These are phyloP conservation scores for Eutolmus rufibarbis DNA, from an alignment of 2,888 invertebrate genomes.

Conservation along the genomic window DNA sequence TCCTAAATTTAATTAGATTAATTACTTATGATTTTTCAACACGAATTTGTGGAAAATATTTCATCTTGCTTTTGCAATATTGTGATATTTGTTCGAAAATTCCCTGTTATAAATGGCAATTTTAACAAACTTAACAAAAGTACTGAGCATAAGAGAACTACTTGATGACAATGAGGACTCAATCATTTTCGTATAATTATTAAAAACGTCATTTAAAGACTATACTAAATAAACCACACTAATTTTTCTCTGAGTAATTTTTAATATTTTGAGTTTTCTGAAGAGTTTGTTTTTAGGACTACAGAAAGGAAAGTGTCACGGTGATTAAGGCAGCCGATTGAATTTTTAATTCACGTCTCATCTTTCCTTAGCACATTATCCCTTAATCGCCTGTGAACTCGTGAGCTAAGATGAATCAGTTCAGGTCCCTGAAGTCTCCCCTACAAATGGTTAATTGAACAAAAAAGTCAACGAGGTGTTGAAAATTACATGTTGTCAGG, in stretches of 20 bases:
- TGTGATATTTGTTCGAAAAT: no score
- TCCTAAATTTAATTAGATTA: no score
- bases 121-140: no score
- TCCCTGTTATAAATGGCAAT: no score
- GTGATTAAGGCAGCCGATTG: background rate
- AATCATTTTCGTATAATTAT: no score
- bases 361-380: slow-evolving; percentile 12
- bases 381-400: background rate
- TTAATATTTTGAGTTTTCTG: background rate
- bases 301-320: background rate
- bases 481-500: slow-evolving; percentile 36
- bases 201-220: background rate
- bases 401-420: background rate
- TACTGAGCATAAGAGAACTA: no score
- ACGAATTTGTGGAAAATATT: no score
- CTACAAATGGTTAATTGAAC: slow-evolving; percentile 13
- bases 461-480: slow-evolving; percentile 28
- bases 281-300: background rate
- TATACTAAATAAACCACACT: background rate
- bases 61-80: no score
- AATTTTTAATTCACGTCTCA: background rate
- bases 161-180: no score
- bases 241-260: background rate
- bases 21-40: no score
- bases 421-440: background rate